phyloP scores from a whole-genome alignment of 2,797 vertebrate species.

The Melanotaenia pygmaea region DNA sequence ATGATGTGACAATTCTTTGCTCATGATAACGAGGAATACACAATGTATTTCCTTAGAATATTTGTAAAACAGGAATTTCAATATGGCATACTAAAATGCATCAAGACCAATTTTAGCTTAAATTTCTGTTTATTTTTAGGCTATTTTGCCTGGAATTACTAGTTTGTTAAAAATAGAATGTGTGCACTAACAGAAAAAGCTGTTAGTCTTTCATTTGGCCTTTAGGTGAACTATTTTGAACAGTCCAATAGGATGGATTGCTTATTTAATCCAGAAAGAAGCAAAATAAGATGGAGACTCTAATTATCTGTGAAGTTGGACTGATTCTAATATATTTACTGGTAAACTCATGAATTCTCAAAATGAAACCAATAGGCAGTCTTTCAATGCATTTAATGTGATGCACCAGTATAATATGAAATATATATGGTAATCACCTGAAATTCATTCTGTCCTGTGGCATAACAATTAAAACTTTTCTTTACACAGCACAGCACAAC shows the following conservation, averaged over 20 bases:
- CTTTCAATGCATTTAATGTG: no score
- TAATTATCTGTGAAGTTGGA: background rate
- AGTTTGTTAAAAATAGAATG: background rate
- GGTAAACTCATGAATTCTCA: background rate
- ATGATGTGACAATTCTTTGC: background rate
- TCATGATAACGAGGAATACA: background rate
- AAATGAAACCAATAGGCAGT: no score
- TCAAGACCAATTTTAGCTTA: background rate
- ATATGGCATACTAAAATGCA: background rate
- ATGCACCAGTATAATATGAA: no score
- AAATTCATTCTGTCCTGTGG: no score
- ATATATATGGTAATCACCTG: no score
- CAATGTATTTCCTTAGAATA: background rate
- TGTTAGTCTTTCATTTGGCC: no score
- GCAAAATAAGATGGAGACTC: background rate
- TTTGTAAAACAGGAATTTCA: background rate
- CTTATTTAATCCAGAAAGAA: background rate
- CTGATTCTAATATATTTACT: background rate
- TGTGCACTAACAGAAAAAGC: background rate
- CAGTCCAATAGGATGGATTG: background rate
- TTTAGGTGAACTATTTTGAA: no score
- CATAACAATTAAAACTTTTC: no score
- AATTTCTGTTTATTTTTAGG: background rate
- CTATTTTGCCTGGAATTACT: background rate
- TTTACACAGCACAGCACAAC: no score